Base-by-base conservation (phyloP, 2,797 vertebrate species). In the Paedocypris micromegethes region DNA sequence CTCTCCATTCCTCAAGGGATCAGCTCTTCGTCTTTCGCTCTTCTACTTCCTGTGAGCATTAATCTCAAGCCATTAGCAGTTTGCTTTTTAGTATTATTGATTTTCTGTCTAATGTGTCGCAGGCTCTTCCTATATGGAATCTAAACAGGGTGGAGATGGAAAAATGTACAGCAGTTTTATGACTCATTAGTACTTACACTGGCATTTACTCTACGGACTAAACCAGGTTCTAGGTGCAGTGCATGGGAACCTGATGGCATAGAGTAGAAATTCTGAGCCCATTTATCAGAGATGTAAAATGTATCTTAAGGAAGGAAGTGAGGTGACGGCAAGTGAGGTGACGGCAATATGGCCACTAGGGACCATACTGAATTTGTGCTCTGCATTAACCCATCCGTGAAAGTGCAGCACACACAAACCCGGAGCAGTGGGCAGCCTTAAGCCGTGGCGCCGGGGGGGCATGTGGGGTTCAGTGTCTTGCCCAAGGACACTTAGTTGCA, bases 31-130 rank as follows among this genome's bases (percentile, higher is more conserved):
- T 8, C 41, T 39, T 55, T 48, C 46, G 66, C 60, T 69, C 64
- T 55, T 56, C 51, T 38, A 64, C 55, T 72, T 66, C 39, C 66
- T 72, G 41, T 55, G 38, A 7, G 56, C 56, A 61, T 62, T 64
- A 61, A 72, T 75, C 23, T 6, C 47, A 40, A 75, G 9, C 58
- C 46, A 48, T 57, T 70, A 51, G 58, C 54, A 65, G 45, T 56
- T 4, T 53, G 56, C 37, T 67, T 63, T 63, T 75, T 75, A 47
- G 8, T 73, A 42, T 75, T 67, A 70, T 65, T 72, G 63, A 73
- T 73, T 72, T 75, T 56, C 46, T 50, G 9, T 70, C 41, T 75
- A 77, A 77, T 75, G 66, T 67, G 64, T 72, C 59, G 59, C 64
- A 54, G 58, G 37, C 56, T 49, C 64, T 72, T 46, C 52, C 53